Evolutionary conservation across 1,140 invertebrate genomes (phyloP).

Genomic region (Drosophila bocqueti): DNA sequence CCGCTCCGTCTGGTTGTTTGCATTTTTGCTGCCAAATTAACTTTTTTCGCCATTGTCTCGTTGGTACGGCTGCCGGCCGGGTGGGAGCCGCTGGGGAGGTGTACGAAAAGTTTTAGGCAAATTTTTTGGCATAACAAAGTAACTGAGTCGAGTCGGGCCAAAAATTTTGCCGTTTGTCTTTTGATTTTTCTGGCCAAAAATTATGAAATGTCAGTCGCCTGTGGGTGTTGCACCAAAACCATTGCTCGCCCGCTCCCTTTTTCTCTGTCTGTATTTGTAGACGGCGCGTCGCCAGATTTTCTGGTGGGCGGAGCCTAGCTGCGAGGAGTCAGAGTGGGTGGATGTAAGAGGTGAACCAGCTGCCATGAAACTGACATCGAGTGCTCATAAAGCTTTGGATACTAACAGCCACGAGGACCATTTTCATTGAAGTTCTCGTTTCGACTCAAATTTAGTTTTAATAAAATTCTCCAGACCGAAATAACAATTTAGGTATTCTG

Average conservation of each 20-base stretch:
- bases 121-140: constrained; percentile 77
- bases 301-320: neutral
- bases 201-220: constrained; percentile 71
- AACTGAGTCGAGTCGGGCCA: constrained; percentile 49
- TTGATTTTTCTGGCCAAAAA: constrained; percentile 67
- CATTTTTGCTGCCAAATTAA: constrained; percentile 81
- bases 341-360: constrained; percentile 2
- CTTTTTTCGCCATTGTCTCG: constrained; percentile 78
- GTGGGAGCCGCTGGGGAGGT: constrained; percentile 5
- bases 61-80: constrained; percentile 5
- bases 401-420: neutral
- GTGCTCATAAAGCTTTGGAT: constrained; percentile 55
- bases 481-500: neutral
- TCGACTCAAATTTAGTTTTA: neutral
- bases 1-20: constrained; percentile 73
- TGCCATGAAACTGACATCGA: constrained; percentile 54
- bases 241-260: constrained; percentile 7
- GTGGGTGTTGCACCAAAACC: constrained; percentile 58
- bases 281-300: constrained; percentile 57
- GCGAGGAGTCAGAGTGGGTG: neutral
- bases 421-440: neutral
- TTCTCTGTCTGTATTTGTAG: constrained; percentile 45
- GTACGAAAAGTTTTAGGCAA: constrained; percentile 68
- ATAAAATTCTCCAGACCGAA: neutral
- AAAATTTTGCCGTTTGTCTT: constrained; percentile 65